Base-by-base conservation (phyloP, 2,797 vertebrate species). In the Malurus splendens region DNA sequence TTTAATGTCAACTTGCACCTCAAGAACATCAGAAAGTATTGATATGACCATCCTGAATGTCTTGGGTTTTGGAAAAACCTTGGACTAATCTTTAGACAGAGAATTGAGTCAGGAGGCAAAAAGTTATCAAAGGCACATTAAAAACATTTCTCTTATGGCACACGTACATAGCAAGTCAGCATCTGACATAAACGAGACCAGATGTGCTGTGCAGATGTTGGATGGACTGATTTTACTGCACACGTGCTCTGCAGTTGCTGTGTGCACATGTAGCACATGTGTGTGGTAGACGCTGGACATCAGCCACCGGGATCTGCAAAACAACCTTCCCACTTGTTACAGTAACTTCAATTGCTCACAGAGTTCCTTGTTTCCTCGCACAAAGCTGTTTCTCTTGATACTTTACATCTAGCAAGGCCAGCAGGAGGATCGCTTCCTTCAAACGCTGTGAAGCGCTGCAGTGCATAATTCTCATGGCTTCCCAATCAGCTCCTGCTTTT, bases 151-250 rank as follows among this genome's bases (percentile, higher is more conserved):
- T 82, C 39, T 74, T 61, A 51, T 61, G 61, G 61, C 61, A 54
- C 44, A 47, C 16, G 7, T 45, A 74, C 30, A 6, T 64, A 73
- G 27, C 47, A 89, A 87, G 39, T 51, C 78, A 67, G 17, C 5
- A 0, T 82, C 44, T 82, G 42, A 57, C 28, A 28, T 61, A 55
- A 90, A 55, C 0, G 1, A 89, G 70, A 47, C 47, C 82, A 92
- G 72, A 90, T 92, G 85, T 89, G 59, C 59, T 75, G 42, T 4
- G 13, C 92, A 93, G 92, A 87, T 85, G 65, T 80, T 68, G 65
- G 22, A 77, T 54, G 64, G 38, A 33, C 75, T 80, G 79, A 68
- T 55, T 89, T 68, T 57, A 32, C 42, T 77, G 59, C 68, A 78
- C 81, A 79, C 0, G 0, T 79, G 81, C 50, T 90, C 50, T 76